phyloP scores from a whole-genome alignment of 2,888 invertebrate genomes.

The Pristionchus maxplancki region DNA sequence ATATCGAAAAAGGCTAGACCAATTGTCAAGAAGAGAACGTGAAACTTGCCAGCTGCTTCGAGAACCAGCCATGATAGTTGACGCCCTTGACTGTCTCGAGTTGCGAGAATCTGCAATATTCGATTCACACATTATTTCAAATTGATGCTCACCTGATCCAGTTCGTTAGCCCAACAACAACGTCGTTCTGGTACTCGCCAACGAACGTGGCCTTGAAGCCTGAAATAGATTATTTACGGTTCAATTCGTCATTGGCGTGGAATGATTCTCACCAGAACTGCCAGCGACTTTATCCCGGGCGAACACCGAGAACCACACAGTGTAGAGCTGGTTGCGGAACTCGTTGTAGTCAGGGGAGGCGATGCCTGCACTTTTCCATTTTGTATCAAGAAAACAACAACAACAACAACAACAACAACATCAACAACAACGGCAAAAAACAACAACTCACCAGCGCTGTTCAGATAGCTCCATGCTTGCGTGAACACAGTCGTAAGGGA shows the following conservation, averaged over 20 bases:
- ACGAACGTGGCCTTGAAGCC: constrained; percentile 70
- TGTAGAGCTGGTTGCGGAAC: constrained; percentile 62
- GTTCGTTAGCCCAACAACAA: constrained; percentile 63
- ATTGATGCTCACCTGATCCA: constrained; percentile 60
- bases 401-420: too few species aligned
- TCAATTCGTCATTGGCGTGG: too few species aligned
- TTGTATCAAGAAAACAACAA: too few species aligned
- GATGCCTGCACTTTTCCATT: neutral
- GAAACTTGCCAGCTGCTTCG: constrained; percentile 59
- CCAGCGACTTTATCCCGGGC: constrained; percentile 57
- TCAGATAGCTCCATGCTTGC: neutral
- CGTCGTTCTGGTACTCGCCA: constrained; percentile 60
- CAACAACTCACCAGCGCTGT: neutral
- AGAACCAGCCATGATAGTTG: constrained; percentile 73
- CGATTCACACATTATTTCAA: neutral
- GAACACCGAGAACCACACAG: constrained; percentile 68
- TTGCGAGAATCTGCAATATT: constrained; percentile 58
- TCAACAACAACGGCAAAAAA: too few species aligned
- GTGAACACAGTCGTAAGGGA: neutral
- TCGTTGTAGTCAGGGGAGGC: constrained; percentile 54
- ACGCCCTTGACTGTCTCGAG: constrained; percentile 59
- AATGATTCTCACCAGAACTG: constrained; percentile 59
- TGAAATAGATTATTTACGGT: neutral
- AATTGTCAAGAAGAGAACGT: neutral
- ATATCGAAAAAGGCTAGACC: too few species aligned